A percentile compares a stretch with the other conserved stretches of the same genome.
These are phyloP conservation scores for Operophtera brumata DNA, from an alignment of 2,888 invertebrate genomes.

Conservation along the genomic window DNA sequence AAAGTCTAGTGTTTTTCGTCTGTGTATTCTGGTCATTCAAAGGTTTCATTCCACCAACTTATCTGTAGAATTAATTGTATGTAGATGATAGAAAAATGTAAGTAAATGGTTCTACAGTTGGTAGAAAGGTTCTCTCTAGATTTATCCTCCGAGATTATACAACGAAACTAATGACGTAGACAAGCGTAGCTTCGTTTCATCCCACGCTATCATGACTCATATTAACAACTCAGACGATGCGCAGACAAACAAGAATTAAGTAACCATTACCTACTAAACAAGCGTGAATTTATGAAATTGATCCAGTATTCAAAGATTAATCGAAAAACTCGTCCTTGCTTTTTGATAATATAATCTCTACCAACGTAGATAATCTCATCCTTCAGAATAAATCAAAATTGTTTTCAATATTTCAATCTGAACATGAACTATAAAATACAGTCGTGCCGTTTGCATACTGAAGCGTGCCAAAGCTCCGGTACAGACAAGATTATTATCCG, in stretches of 20 bases:
- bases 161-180: conserved; percentile 7
- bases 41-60: no score
- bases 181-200: conserved; percentile 39
- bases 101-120: no score
- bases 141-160: no score
- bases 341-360: not conserved
- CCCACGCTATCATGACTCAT: conserved; percentile 63
- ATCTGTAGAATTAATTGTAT: no score
- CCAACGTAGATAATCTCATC: not conserved
- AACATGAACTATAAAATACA: not conserved
- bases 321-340: not conserved
- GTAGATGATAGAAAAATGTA: no score
- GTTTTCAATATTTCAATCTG: not conserved
- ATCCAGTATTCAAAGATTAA: conserved; percentile 13
- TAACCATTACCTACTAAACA: conserved; percentile 26
- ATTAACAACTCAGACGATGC: conserved; percentile 54
- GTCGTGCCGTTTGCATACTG: conserved; percentile 18
- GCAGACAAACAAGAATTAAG: conserved; percentile 54
- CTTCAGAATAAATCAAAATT: not conserved
- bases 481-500: conserved; percentile 25
- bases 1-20: no score
- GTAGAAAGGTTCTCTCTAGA: no score
- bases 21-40: no score
- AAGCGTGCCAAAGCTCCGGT: conserved; percentile 19
- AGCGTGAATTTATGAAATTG: conserved; percentile 11